A percentile compares a stretch with the other conserved stretches of the same genome.
Evolutionary conservation across 2,797 vertebrate genomes (phyloP).

Genomic region (Galaxias olidus): DNA sequence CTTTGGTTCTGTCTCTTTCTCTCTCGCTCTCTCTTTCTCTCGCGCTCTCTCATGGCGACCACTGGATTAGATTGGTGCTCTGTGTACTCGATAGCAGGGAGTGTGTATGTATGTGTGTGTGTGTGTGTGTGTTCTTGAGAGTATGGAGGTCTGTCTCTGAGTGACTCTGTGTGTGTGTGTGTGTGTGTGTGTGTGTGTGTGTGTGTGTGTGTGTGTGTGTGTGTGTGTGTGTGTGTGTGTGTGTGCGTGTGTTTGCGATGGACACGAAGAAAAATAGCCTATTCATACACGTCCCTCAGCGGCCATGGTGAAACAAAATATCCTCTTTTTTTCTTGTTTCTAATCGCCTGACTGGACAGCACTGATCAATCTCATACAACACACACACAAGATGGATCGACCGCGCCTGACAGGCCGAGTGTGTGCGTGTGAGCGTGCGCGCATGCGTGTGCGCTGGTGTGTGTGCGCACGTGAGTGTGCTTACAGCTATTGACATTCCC

Average conservation of each 20-base stretch:
- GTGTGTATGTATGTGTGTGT: background rate
- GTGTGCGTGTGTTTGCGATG: background rate
- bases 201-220: conserved; percentile 14
- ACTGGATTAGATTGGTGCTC: conserved; percentile 44
- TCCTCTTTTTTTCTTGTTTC: too few relatives aligned
- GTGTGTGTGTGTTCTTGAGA: conserved; percentile 1
- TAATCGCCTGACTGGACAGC: too few relatives aligned
- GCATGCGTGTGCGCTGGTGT: conserved; percentile 12
- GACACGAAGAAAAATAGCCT: background rate
- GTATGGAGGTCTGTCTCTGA: background rate
- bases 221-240: conserved; percentile 18
- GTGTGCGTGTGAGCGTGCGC: conserved; percentile 8
- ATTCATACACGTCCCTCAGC: too few relatives aligned
- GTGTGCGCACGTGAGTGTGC: background rate
- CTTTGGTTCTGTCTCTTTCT: background rate
- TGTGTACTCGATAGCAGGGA: background rate
- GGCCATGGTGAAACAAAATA: too few relatives aligned
- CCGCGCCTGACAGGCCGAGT: background rate
- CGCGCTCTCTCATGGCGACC: conserved; percentile 55
- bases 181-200: conserved; percentile 5
- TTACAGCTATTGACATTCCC: background rate
- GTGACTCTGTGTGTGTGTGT: background rate
- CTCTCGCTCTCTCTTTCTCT: background rate
- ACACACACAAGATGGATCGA: too few relatives aligned
- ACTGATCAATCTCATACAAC: too few relatives aligned